These are phyloP conservation scores for Formicarius rufipectus DNA, from an alignment of 2,113 vertebrate genomes.

Conservation along the genomic window DNA sequence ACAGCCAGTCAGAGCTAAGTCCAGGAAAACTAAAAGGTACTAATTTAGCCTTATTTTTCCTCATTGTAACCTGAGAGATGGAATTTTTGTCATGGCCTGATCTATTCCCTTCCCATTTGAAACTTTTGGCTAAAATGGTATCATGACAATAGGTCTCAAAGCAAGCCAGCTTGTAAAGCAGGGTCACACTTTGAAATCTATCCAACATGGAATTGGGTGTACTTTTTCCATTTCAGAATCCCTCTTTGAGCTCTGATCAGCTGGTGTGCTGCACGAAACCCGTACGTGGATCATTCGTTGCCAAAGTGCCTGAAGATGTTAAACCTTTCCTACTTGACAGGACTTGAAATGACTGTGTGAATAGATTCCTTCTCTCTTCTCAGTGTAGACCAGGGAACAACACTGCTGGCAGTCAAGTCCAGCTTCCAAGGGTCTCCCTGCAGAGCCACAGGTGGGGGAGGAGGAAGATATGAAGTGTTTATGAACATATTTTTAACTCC, in stretches of 20 bases:
- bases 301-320: background rate
- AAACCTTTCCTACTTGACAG: background rate
- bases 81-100: background rate
- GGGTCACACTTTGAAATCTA: background rate
- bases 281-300: fast-evolving
- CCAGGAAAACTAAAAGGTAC: background rate
- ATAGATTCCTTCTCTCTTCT: background rate
- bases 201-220: fast-evolving
- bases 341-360: background rate
- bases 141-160: background rate
- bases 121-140: background rate
- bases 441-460: background rate
- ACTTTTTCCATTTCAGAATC: background rate
- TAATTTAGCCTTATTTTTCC: background rate
- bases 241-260: background rate
- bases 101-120: background rate
- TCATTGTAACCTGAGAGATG: background rate
- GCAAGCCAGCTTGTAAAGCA: background rate
- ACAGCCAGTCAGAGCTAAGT: background rate
- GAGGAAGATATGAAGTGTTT: background rate
- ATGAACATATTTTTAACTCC: background rate
- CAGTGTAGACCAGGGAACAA: background rate
- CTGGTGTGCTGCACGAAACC: background rate
- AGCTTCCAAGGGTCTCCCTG: background rate
- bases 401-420: no score